A percentile compares a stretch with the other conserved stretches of the same genome.
phyloP scores from a whole-genome alignment of 2,113 vertebrate genomes.

The Solenodon paradoxus region DNA sequence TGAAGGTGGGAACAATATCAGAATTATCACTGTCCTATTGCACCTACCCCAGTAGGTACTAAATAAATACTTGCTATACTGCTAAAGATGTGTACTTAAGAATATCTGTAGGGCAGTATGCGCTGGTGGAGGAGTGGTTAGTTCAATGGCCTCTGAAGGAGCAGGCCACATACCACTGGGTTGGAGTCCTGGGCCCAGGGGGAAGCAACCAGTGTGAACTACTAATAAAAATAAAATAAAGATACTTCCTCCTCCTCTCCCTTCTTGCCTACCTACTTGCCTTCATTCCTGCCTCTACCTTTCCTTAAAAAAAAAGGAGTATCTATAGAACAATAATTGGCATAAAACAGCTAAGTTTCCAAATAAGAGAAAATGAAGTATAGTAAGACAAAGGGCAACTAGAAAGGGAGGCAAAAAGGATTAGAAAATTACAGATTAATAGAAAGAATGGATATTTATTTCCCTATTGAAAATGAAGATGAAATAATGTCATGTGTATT shows the following conservation, averaged over 20 bases:
- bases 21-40: neutral
- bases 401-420: neutral
- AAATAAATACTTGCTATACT: neutral
- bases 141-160: no score
- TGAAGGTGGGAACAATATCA: neutral
- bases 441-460: constrained; percentile 15
- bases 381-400: neutral
- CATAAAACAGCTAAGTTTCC: neutral
- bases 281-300: no score
- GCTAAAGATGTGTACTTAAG: constrained; percentile 15
- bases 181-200: no score
- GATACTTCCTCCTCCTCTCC: no score
- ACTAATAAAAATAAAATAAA: no score
- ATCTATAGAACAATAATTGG: neutral
- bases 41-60: neutral
- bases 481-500: neutral
- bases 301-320: no score
- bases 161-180: no score
- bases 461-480: neutral
- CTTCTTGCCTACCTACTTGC: no score
- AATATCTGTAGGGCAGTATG: neutral
- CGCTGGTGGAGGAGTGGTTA: no score
- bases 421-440: neutral
- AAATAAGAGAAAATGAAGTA: neutral
- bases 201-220: no score